Evolutionary conservation across 2,797 vertebrate genomes (phyloP).

Genomic region (Parauchenoglanis ngamensis): DNA sequence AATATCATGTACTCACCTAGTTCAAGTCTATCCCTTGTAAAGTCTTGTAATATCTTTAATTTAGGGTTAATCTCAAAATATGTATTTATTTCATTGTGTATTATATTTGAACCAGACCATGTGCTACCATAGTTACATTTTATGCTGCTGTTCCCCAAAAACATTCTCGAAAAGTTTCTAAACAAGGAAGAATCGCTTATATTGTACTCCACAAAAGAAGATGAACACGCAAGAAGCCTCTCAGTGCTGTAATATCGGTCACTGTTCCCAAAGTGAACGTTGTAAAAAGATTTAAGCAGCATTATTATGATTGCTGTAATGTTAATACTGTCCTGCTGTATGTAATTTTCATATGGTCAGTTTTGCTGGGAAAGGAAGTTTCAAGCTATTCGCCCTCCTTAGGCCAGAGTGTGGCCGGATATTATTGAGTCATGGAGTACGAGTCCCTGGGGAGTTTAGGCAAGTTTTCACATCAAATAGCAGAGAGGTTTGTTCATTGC

Average conservation of each 20-base stretch:
- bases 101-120: neutral
- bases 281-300: neutral
- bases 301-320: neutral
- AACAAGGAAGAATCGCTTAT: neutral
- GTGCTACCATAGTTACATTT: neutral
- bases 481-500: neutral
- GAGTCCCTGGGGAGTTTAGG: slow-evolving; percentile 64
- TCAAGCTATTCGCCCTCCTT: slow-evolving; percentile 49
- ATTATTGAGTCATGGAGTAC: slow-evolving; percentile 63
- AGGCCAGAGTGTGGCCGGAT: slow-evolving; percentile 52
- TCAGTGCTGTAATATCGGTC: too few relatives aligned
- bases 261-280: neutral
- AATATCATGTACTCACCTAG: neutral
- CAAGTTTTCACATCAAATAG: slow-evolving; percentile 55
- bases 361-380: slow-evolving; percentile 16
- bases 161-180: neutral
- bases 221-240: neutral
- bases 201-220: neutral
- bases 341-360: neutral
- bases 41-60: neutral
- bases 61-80: neutral
- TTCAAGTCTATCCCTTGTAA: neutral
- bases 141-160: neutral
- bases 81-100: neutral
- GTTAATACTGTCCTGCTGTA: neutral